Base-by-base conservation (phyloP, 2,113 vertebrate species). In the Psittacula cyanocephala region DNA sequence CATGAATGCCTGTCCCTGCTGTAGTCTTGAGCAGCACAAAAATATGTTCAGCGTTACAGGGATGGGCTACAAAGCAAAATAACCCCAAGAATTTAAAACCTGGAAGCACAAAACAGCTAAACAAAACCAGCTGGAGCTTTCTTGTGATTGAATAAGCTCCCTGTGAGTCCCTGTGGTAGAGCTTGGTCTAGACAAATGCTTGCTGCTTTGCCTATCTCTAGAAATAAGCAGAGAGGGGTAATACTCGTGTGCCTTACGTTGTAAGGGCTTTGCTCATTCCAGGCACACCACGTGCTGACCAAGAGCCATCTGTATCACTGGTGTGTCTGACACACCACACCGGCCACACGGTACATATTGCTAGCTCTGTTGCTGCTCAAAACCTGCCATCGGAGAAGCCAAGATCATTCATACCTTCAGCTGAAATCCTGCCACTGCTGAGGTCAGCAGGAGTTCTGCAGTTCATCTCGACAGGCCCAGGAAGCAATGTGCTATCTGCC, bases 81-180 rank as follows among this genome's bases (percentile, higher is more conserved):
- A 89, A 91, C 35, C 19, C 46, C 47, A 62, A 72, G 87, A 90
- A 89, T 72, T 64, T 81, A 47, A 75, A 60, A 85, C 78, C 70
- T 95, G 74, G 78, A 55, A 85, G 81, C 67, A 64, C 17, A 60
- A 52, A 81, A 29, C 52, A 74, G 83, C 87, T 89, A n/a, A 90
- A 94, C 23, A 74, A 67, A 89, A 70, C 1, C 89, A 92, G 86
- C 68, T 92, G 93, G 72, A 70, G 60, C 72, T 70, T 52, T 47
- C 29, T 70, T 33, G 84, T 16, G 60, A 10, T 17, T 35, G 84
- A 85, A 33, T 25, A 19, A 89, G 46, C 49, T 86, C 64, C 27
- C 67, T 41, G 10, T 2, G 6, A 72, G 29, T 18, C 23, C 57
- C 50, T 63, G 47, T 20, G 69, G 28, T 23, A 52, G 93, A 46